Percentiles rank a stretch among this genome's conserved stretches.
phyloP scores from a whole-genome alignment of 1,140 invertebrate genomes.

The Drosophila yakuba region DNA sequence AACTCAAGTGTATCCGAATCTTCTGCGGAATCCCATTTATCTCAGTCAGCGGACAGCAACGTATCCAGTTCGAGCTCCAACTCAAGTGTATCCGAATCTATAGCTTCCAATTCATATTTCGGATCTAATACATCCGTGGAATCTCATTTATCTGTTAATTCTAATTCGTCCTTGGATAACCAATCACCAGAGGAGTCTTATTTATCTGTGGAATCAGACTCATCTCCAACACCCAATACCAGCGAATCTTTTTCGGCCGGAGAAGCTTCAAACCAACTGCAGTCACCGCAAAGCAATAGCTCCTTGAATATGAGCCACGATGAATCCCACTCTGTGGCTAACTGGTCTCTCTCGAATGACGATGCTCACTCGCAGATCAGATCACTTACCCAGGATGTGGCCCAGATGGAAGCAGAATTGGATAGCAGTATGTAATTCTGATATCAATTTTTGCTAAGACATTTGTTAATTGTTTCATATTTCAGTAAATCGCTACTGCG shows the following conservation, averaged over 20 bases:
- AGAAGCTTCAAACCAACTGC: not conserved
- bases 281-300: not conserved
- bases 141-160: not conserved
- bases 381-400: not conserved
- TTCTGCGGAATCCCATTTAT: not conserved
- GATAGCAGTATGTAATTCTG: slow-evolving; percentile 24
- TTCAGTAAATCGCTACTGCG: slow-evolving; percentile 34
- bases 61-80: too few relatives aligned
- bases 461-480: not conserved
- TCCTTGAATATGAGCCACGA: not conserved
- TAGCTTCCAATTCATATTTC: not conserved
- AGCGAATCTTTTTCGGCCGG: not conserved
- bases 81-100: too few relatives aligned
- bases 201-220: not conserved
- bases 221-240: not conserved
- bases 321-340: not conserved
- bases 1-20: not conserved
- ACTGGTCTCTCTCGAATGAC: not conserved
- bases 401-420: slow-evolving; percentile 30
- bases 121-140: not conserved
- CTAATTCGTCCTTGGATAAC: not conserved
- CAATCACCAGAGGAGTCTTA: not conserved
- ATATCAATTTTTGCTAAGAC: not conserved
- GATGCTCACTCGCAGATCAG: not conserved
- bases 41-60: too few relatives aligned